Conservation (phyloP, 2,888 invertebrate species). For the Tenthredo notha region DNA sequence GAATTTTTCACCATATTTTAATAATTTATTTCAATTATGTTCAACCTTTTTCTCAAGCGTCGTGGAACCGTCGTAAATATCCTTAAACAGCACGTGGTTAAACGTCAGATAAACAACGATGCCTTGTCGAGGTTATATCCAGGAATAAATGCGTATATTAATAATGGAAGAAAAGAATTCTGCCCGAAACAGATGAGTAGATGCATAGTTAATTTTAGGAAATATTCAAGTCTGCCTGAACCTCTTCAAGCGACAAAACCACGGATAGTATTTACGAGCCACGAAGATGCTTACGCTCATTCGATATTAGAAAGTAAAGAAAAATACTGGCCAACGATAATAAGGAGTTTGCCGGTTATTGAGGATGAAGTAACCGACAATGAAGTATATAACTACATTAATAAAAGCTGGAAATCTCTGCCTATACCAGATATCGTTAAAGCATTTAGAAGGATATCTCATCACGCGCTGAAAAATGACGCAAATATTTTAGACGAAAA, state of each 20-base stretch:
- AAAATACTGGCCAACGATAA: background rate
- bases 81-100: background rate
- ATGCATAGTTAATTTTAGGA: background rate
- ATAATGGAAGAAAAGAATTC: background rate
- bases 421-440: constrained; percentile 72
- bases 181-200: background rate
- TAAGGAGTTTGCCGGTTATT: background rate
- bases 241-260: background rate
- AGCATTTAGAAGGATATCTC: constrained; percentile 74
- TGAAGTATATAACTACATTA: constrained; percentile 68
- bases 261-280: background rate
- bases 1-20: background rate
- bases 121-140: background rate
- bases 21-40: background rate
- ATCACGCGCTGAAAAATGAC: constrained; percentile 74
- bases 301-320: constrained; percentile 26
- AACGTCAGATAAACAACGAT: constrained; percentile 27
- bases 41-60: background rate
- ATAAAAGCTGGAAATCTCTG: constrained; percentile 63
- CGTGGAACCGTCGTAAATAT: background rate
- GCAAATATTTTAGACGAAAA: constrained; percentile 76
- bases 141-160: background rate
- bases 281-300: constrained; percentile 12
- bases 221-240: constrained; percentile 7
- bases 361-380: constrained; percentile 58